Conservation (phyloP, 2,797 vertebrate genomes). For the Leucoraja ocellata region DNA sequence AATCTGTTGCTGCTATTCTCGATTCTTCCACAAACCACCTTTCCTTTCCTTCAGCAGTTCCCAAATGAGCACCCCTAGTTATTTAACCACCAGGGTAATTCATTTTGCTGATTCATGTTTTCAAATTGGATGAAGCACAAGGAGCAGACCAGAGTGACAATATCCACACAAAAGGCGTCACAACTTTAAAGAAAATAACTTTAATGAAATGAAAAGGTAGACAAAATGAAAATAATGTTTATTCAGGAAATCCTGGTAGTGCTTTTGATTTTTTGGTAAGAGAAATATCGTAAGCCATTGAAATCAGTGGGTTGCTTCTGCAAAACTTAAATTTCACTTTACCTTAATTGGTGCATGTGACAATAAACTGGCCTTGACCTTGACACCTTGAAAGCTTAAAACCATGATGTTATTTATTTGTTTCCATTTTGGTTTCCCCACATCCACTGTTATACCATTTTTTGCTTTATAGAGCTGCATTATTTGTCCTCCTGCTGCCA, state of each 20-base stretch:
- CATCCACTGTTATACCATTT: not conserved
- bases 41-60: not conserved
- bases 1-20: not conserved
- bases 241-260: not conserved
- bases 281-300: not conserved
- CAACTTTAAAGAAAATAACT: not conserved
- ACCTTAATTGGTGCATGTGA: too few relatives aligned
- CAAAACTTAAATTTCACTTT: not conserved
- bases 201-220: not conserved
- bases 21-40: not conserved
- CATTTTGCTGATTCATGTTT: not conserved
- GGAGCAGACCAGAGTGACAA: not conserved
- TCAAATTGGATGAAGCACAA: not conserved
- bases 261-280: not conserved
- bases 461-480: not conserved
- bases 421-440: not conserved
- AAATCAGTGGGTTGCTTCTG: not conserved
- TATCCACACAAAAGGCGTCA: not conserved
- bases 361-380: too few relatives aligned
- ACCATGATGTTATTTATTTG: not conserved
- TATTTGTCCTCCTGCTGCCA: not conserved
- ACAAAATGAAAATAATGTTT: not conserved
- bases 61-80: not conserved
- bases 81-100: not conserved
- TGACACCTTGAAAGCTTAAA: not conserved